Percentiles rank a stretch among this genome's conserved stretches.
Conservation (phyloP, 1,140 invertebrate genomes). For the Drosophila kikkawai region DNA sequence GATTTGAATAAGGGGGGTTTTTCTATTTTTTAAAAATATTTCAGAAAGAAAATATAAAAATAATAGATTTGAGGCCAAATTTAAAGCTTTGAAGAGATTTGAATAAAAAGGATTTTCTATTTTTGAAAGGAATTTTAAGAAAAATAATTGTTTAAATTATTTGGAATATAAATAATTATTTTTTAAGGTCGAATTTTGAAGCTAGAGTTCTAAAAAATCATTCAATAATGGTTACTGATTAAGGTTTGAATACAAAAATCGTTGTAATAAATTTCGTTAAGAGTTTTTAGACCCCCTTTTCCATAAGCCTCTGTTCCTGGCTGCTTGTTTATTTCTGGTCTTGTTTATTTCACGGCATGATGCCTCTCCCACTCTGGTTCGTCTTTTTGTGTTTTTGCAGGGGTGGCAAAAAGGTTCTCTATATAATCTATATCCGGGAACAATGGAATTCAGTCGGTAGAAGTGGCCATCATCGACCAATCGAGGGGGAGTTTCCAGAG, state of each 20-base stretch:
- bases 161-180: no score
- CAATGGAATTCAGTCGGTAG: slow-evolving; percentile 27
- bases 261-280: background rate
- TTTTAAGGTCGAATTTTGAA: no score
- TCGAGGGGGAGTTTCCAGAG: slow-evolving; percentile 13
- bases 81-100: no score
- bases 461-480: slow-evolving; percentile 23
- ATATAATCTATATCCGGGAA: slow-evolving; percentile 38
- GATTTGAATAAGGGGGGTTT: background rate
- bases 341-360: slow-evolving; percentile 50
- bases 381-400: slow-evolving; percentile 4
- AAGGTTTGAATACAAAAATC: no score
- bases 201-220: no score
- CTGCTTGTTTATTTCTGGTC: slow-evolving; percentile 15
- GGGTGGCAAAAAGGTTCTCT: slow-evolving; percentile 32
- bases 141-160: background rate
- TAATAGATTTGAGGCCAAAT: no score
- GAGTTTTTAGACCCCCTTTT: background rate
- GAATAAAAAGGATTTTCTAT: no score
- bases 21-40: background rate
- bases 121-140: no score
- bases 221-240: no score
- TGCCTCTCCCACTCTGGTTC: slow-evolving; percentile 13
- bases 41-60: no score
- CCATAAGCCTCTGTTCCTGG: background rate